Evolutionary conservation across 2,888 invertebrate genomes (phyloP), one percentile per base, ranked within the genome.

Genomic region (Pegoplata infirma): DNA sequence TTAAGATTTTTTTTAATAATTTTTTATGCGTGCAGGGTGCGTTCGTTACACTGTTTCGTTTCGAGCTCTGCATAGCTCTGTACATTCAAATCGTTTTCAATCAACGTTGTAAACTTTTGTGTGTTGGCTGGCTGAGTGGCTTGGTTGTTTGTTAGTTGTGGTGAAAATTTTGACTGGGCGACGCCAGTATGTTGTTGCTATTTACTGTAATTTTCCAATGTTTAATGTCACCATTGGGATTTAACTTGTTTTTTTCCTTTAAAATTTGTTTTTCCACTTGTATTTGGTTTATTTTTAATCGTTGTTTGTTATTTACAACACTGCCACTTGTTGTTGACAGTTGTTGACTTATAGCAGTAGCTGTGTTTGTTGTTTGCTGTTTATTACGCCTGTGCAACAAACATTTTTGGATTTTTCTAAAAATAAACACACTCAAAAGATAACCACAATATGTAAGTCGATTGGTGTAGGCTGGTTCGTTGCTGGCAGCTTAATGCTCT

Each of bases 51-150:
- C 82, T 80, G 82, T 71, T 78, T 74, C 76, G 82, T 67, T 76
- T 78, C 79, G 79, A 82, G 81, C 79, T 81, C 81, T 72, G 75
- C 83, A 81, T 81, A 55, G 82, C 82, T 82, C 81, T 81, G 81
- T 80, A 64, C 82, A 51, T 46, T 61, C 36, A 71, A 68, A 47
- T 76, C 73, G 79, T 75, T 68, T 73, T 51, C 16, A 49, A 44
- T 51, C 59, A 51, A 71, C 64, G 76, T 76, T 79, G 79, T 73
- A 81, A 77, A 75, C 78, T 80, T 69, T 28, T 64, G 53, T 21
- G 23, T 40, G 36, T 66, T 67, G 28, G 10, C 25, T 32, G 16
- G 25, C 25, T 44, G 12, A 12, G 21, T 12, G 17, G 61, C 40
- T 32, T 74, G n/a, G 40, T n/a, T 66, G 66, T 16, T 55, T 32